Conservation (phyloP, 2,113 vertebrate genomes). For the Ardeotis arabs region DNA sequence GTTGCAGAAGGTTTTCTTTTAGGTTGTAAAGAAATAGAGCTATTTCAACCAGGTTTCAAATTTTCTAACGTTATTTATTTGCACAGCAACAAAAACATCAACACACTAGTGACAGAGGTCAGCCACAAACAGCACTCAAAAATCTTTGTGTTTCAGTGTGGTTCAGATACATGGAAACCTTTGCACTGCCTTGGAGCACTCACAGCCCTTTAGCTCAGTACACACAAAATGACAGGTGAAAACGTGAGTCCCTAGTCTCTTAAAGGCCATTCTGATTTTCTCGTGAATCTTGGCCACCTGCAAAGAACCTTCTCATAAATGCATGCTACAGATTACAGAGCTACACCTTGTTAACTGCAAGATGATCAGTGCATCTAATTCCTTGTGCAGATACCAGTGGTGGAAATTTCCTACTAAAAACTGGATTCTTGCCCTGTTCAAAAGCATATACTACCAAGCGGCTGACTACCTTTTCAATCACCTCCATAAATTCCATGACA, state of each 20-base stretch:
- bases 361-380: not conserved
- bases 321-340: not conserved
- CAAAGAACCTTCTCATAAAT: not conserved
- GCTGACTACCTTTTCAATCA: not conserved
- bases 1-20: not conserved
- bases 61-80: not conserved
- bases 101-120: not conserved
- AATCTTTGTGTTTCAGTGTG: not conserved
- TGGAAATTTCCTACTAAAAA: constrained; percentile 18
- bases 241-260: not conserved
- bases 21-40: not conserved
- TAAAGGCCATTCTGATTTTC: not conserved
- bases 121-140: not conserved
- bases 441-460: fast-evolving
- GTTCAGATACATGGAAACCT: not conserved
- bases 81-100: not conserved
- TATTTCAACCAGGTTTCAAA: not conserved
- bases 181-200: not conserved
- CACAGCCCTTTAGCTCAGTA: not conserved
- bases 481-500: constrained; percentile 5
- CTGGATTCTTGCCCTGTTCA: not conserved
- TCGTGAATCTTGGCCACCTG: not conserved
- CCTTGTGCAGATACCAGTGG: not conserved
- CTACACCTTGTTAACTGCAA: not conserved
- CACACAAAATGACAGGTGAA: not conserved